A percentile compares a stretch with the other conserved stretches of the same genome.
These are phyloP conservation scores for Riptortus pedestris DNA, from an alignment of 1,140 invertebrate species.

Conservation along the genomic window DNA sequence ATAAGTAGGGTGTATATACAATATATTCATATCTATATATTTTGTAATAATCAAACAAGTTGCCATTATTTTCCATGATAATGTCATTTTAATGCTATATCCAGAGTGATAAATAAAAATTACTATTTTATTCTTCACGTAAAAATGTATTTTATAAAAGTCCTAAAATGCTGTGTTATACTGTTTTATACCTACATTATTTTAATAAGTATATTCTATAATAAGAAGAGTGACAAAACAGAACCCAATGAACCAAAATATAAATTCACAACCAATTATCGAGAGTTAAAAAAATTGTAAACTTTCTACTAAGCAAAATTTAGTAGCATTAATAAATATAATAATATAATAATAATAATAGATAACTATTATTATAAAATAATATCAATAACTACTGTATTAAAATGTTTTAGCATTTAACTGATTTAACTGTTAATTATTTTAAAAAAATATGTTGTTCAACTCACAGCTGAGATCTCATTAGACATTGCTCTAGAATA, in stretches of 20 bases:
- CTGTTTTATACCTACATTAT: background rate
- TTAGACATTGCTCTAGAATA: background rate
- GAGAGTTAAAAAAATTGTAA: no score
- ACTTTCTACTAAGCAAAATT: background rate
- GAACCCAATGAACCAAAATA: no score
- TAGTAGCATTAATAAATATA: background rate
- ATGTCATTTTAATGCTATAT: background rate
- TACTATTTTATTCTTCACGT: background rate
- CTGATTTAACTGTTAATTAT: background rate
- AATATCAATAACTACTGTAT: no score
- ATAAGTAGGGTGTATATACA: slow-evolving; percentile 11
- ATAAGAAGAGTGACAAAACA: no score
- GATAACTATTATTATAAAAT: no score
- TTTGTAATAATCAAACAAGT: slow-evolving; percentile 19
- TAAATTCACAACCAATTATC: no score
- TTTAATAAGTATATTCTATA: background rate
- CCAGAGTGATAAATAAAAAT: background rate
- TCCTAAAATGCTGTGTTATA: slow-evolving; percentile 2
- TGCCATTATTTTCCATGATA: slow-evolving; percentile 14
- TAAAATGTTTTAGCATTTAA: no score
- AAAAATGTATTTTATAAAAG: slow-evolving; percentile 8
- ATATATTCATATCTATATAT: slow-evolving; percentile 14
- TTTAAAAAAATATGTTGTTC: background rate
- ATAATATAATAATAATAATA: no score
- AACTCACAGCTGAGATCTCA: background rate